Base-by-base conservation (phyloP, 1,140 invertebrate genomes). In the Himalopsyche phryganea region DNA sequence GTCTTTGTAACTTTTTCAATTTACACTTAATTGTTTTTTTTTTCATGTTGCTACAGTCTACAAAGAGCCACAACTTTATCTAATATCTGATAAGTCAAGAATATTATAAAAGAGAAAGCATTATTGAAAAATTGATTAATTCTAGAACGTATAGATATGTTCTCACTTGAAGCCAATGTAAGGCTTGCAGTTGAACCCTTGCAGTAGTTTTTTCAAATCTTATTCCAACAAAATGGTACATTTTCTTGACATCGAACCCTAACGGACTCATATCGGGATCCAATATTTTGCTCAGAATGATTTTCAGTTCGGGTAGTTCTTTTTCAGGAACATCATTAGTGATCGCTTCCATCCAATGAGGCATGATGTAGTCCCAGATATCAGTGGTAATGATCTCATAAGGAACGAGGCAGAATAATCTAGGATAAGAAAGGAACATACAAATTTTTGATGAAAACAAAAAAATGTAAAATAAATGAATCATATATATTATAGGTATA, bases 311-410 rank as follows among this genome's bases (percentile, higher is more conserved):
- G 52, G 85, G 77, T 14, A 97, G 77, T 68, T 98, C 95, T 68
- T 95, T 89, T 71, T 96, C 89, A 1, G 92, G 90, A 4, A 98
- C 90, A 72, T 98, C 94, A 65, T 92, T 91, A 20, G 93, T 91
- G 62, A 99, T 94, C 0, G 94, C 91, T 78, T 98, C 94, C 85
- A 99, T 89, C 96, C 96, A 99, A 69, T 94, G 88, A 0, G 96
- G 96, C 91, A 98, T 98, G 9, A 98, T 92, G 69, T 91, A 89
- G 70, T 97, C 92, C 96, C 96, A 98, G 46, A 98, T 92, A 68
- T 97, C 91, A 50, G 92, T 85, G 1, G 91, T 94, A 55, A 99
- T 94, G 11, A 98, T 90, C 67, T 98, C 95, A 75, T 99, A 99
- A 0, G 97, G 96, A 15, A 98, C 94, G 28, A 99, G 76, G 70